Conservation (phyloP, 2,888 invertebrate species). For the Lissocephala sabroskyi region DNA sequence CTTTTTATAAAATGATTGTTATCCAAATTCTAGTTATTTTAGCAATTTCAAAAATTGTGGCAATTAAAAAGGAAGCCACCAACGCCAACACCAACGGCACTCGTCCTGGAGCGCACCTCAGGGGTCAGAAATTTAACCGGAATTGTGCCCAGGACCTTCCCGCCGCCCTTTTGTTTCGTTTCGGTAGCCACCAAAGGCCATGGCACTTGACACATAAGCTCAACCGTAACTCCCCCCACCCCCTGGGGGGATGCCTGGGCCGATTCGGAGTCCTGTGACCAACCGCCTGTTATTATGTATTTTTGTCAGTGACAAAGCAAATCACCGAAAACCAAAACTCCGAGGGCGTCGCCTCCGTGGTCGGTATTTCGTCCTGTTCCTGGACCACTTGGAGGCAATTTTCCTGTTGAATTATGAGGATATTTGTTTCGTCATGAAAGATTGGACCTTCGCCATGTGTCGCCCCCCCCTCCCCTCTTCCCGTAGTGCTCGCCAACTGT, state of each 20-base stretch:
- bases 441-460: conserved; percentile 50
- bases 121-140: too few relatives aligned
- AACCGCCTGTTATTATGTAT: conserved; percentile 47
- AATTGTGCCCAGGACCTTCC: too few relatives aligned
- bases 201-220: conserved; percentile 53
- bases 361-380: too few relatives aligned
- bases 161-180: too few relatives aligned
- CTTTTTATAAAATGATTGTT: conserved; percentile 41
- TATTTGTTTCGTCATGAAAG: conserved; percentile 67
- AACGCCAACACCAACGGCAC: too few relatives aligned
- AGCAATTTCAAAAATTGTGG: conserved; percentile 60
- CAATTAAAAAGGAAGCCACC: conserved; percentile 50
- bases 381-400: conserved; percentile 41
- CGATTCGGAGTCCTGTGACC: too few relatives aligned
- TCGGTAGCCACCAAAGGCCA: too few relatives aligned
- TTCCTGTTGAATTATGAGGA: conserved; percentile 68
- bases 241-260: too few relatives aligned
- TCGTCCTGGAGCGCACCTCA: not conserved
- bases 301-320: conserved; percentile 65
- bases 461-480: conserved; percentile 11
- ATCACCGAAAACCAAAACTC: conserved; percentile 53
- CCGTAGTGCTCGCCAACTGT: conserved; percentile 12
- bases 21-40: conserved; percentile 57
- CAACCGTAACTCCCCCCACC: too few relatives aligned
- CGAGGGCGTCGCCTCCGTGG: not conserved